Percentiles rank a stretch among this genome's conserved stretches.
Evolutionary conservation across 2,888 invertebrate genomes (phyloP).

Genomic region (Agrochola lota): DNA sequence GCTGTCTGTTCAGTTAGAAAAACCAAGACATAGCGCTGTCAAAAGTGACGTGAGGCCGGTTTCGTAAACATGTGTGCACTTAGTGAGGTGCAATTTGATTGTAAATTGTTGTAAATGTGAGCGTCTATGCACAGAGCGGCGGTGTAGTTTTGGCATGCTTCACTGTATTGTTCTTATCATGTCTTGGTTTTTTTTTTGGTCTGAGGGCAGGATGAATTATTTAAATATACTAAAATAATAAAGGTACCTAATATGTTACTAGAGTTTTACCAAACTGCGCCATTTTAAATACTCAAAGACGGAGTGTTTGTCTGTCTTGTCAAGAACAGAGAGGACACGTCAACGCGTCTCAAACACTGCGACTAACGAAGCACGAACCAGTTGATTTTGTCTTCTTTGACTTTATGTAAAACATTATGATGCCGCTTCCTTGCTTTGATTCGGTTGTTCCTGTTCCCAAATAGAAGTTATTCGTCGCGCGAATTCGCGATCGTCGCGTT

Average conservation of each 20-base stretch:
- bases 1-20: too few relatives aligned
- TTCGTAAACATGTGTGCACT: too few relatives aligned
- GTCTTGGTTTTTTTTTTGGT: too few relatives aligned
- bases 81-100: too few relatives aligned
- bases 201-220: too few relatives aligned
- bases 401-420: constrained; percentile 39
- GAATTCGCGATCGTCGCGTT: not conserved
- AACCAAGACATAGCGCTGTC: too few relatives aligned
- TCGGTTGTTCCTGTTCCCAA: not conserved
- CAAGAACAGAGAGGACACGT: constrained; percentile 45
- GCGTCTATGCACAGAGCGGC: too few relatives aligned
- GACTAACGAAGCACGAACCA: constrained; percentile 66
- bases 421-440: not conserved
- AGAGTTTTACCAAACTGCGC: not conserved
- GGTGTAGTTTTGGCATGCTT: too few relatives aligned
- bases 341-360: constrained; percentile 56
- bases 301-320: constrained; percentile 32
- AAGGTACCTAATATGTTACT: not conserved
- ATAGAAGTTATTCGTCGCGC: not conserved
- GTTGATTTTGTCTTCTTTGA: constrained; percentile 45
- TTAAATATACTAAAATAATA: too few relatives aligned
- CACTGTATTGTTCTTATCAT: too few relatives aligned
- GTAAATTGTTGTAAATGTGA: too few relatives aligned
- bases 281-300: constrained; percentile 1
- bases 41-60: too few relatives aligned